These are phyloP conservation scores for Scarus forsteni DNA, from an alignment of 2,797 vertebrate genomes.

Conservation along the genomic window DNA sequence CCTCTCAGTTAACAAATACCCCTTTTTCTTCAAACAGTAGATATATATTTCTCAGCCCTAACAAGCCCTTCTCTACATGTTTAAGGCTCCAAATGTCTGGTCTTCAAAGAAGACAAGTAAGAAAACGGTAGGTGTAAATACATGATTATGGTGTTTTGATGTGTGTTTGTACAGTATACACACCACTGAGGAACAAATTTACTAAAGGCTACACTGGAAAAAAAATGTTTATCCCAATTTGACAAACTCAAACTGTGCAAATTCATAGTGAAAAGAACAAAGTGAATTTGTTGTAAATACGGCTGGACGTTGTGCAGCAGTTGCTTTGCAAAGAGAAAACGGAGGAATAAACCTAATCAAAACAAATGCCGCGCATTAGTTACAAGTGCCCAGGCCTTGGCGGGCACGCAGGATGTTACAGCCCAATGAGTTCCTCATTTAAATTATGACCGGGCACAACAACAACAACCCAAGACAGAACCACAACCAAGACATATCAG, in stretches of 20 bases:
- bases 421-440: conserved; percentile 74
- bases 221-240: conserved; percentile 59
- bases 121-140: neutral
- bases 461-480: conserved; percentile 50
- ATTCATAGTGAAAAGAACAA: conserved; percentile 47
- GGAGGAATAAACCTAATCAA: conserved; percentile 59
- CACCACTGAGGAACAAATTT: conserved; percentile 31
- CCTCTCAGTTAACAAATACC: too few relatives aligned
- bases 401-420: conserved; percentile 56
- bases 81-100: neutral
- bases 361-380: conserved; percentile 72
- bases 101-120: conserved; percentile 6
- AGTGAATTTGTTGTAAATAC: conserved; percentile 42
- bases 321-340: neutral
- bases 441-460: conserved; percentile 60
- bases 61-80: neutral
- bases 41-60: too few relatives aligned
- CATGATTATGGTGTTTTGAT: neutral
- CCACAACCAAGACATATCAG: conserved; percentile 47
- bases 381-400: conserved; percentile 60
- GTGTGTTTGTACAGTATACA: neutral
- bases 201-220: conserved; percentile 15
- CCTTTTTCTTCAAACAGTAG: too few relatives aligned
- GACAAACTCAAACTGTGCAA: conserved; percentile 35
- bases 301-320: conserved; percentile 29